These are phyloP conservation scores for Stigmatopora nigra DNA, from an alignment of 2,113 vertebrate genomes.

Conservation along the genomic window DNA sequence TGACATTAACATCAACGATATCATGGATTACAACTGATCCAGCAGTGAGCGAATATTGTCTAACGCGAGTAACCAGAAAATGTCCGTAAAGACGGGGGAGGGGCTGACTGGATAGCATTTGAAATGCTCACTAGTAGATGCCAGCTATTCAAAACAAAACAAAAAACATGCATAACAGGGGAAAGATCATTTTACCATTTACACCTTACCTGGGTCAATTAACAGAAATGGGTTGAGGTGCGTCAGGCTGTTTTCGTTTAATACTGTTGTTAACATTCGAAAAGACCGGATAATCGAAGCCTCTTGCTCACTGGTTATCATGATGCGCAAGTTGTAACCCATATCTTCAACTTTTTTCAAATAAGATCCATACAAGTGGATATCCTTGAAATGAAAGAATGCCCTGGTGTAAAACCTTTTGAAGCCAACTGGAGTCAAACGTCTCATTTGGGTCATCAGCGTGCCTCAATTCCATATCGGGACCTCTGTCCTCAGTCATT, in stretches of 20 bases:
- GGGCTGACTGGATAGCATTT: conserved; percentile 78
- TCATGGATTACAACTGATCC: conserved; percentile 93
- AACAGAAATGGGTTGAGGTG: not conserved
- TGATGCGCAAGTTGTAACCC: not conserved
- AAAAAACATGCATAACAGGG: conserved; percentile 73
- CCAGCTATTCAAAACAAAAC: conserved; percentile 78
- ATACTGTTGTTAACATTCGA: not conserved
- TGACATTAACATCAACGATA: conserved; percentile 51
- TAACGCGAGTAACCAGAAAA: conserved; percentile 79
- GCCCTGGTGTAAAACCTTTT: not conserved
- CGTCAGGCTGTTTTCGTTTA: not conserved
- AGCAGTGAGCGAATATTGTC: conserved; percentile 91
- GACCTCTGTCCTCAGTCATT: not conserved
- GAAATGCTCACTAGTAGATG: conserved; percentile 97
- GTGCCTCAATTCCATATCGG: not conserved
- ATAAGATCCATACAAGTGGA: no score
- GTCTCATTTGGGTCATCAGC: no score
- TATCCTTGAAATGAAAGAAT: not conserved
- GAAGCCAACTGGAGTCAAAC: not conserved
- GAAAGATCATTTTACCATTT: conserved; percentile 75
- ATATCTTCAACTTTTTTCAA: not conserved
- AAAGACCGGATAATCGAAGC: not conserved
- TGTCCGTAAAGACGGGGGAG: conserved; percentile 64
- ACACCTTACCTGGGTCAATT: conserved; percentile 78
- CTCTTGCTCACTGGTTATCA: not conserved